Evolutionary conservation across 1,140 invertebrate genomes (phyloP).

Genomic region (Helicoverpa zea): DNA sequence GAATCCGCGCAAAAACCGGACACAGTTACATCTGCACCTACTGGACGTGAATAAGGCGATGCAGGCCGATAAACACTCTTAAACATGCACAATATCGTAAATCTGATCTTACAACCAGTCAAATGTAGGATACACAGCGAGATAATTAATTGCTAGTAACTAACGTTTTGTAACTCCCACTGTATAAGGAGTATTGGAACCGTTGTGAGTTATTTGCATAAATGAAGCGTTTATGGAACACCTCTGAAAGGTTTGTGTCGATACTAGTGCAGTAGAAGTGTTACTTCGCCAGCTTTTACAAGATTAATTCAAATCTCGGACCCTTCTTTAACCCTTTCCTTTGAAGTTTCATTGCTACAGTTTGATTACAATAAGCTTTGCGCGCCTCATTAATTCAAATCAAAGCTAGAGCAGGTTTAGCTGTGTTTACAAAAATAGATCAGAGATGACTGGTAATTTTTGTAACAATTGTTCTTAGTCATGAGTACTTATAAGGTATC

Average conservation of each 20-base stretch:
- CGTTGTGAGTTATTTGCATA: conserved; percentile 10
- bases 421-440: too few species aligned
- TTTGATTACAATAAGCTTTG: too few species aligned
- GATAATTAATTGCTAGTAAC: neutral
- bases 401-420: too few species aligned
- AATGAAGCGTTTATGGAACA: conserved; percentile 9
- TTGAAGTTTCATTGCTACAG: too few species aligned
- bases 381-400: too few species aligned
- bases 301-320: neutral
- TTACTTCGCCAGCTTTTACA: neutral
- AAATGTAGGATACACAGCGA: neutral
- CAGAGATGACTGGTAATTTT: too few species aligned
- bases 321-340: neutral
- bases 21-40: conserved; percentile 34
- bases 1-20: conserved; percentile 7
- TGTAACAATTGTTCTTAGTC: too few species aligned
- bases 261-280: neutral
- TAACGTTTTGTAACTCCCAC: neutral
- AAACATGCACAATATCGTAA: neutral
- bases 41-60: conserved; percentile 27
- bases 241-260: neutral
- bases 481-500: too few species aligned
- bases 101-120: neutral
- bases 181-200: neutral
- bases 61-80: neutral